phyloP scores from a whole-genome alignment of 2,797 vertebrate species.

The Malurus leucopterus region DNA sequence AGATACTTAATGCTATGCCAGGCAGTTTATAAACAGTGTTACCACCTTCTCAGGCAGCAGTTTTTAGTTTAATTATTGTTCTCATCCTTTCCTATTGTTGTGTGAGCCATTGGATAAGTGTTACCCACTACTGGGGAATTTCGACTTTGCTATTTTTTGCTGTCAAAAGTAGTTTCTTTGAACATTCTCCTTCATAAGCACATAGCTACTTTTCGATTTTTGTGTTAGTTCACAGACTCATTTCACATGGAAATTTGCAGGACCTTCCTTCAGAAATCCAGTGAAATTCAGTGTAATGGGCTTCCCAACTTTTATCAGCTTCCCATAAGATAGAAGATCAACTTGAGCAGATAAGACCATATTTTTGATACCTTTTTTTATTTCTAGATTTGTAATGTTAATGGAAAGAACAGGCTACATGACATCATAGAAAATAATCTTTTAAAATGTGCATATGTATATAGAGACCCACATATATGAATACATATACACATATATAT shows the following conservation, averaged over 20 bases:
- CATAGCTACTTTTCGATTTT: fast-evolving
- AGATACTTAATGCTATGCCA: no score
- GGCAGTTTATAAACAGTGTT: not conserved
- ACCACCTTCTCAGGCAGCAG: not conserved
- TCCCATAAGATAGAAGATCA: not conserved
- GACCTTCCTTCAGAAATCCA: not conserved
- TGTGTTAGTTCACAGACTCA: not conserved
- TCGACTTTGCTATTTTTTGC: not conserved
- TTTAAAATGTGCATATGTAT: not conserved
- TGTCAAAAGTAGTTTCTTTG: not conserved
- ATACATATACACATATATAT: not conserved
- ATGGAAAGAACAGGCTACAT: not conserved
- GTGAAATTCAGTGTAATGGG: not conserved
- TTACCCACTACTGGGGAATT: not conserved
- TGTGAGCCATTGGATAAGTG: not conserved
- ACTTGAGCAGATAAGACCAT: not conserved
- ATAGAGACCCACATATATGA: fast-evolving
- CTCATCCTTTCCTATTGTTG: not conserved
- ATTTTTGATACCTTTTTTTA: not conserved
- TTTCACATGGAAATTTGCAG: not conserved
- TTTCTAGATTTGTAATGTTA: not conserved
- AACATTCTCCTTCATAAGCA: not conserved
- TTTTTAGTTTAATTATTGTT: not conserved
- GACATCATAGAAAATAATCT: not conserved
- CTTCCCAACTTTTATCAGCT: not conserved